Conservation (phyloP, 1,140 invertebrate genomes). For the Ostrea edulis region DNA sequence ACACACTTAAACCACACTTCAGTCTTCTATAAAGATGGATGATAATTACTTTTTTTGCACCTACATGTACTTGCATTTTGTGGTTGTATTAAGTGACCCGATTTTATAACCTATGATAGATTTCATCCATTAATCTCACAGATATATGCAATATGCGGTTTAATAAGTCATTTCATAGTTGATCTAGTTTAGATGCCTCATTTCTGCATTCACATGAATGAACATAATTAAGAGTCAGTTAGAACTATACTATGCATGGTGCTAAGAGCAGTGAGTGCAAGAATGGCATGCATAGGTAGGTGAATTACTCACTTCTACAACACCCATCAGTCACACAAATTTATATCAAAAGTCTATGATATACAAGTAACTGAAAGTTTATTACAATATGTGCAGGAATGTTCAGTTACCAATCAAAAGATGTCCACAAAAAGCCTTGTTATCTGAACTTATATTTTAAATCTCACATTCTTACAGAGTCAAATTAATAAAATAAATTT, state of each 20-base stretch:
- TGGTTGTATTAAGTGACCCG: conserved; percentile 10
- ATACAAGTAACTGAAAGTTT: too few relatives aligned
- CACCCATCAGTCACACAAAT: too few relatives aligned
- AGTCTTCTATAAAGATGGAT: neutral
- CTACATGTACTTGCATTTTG: conserved; percentile 21
- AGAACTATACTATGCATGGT: neutral
- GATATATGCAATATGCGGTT: neutral
- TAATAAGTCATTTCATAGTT: conserved; percentile 9
- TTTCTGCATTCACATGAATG: neutral
- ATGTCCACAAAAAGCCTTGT: too few relatives aligned
- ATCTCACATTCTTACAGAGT: too few relatives aligned
- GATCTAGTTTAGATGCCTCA: conserved; percentile 25
- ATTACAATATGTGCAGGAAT: too few relatives aligned
- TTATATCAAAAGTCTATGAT: too few relatives aligned
- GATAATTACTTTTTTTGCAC: conserved; percentile 33
- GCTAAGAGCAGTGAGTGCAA: conserved; percentile 25
- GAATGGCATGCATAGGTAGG: conserved; percentile 1
- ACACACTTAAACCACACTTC: conserved; percentile 14
- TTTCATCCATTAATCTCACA: neutral
- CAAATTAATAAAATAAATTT: too few relatives aligned
- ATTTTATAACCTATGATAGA: neutral
- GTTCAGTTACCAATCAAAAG: too few relatives aligned
- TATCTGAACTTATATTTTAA: too few relatives aligned
- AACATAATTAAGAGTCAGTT: neutral
- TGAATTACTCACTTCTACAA: neutral